These are phyloP conservation scores for Nomada flava DNA, from an alignment of 2,888 invertebrate species.

Conservation along the genomic window DNA sequence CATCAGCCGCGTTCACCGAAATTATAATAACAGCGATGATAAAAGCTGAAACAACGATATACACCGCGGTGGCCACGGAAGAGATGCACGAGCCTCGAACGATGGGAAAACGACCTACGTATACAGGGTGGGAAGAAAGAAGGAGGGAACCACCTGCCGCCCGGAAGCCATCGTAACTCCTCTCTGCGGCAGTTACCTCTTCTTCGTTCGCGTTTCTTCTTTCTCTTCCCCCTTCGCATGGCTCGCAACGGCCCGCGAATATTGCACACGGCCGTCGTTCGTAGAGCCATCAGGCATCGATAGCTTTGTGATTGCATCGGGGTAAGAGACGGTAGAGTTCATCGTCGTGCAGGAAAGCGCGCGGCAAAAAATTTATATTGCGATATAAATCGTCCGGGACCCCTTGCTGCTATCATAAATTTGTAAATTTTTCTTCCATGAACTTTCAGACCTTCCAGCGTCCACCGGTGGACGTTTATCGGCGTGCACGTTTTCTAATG, in stretches of 20 bases:
- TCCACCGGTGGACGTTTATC: not conserved
- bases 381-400: conserved; percentile 47
- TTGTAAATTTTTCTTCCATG: conserved; percentile 27
- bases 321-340: conserved; percentile 36
- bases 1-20: conserved; percentile 74
- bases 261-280: conserved; percentile 36
- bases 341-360: conserved; percentile 6
- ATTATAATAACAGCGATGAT: conserved; percentile 80
- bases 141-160: conserved; percentile 70
- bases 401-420: conserved; percentile 50
- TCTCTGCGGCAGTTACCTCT: conserved; percentile 28
- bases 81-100: conserved; percentile 36
- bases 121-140: conserved; percentile 9
- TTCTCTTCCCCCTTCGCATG: conserved; percentile 31
- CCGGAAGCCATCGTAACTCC: conserved; percentile 65
- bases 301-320: conserved; percentile 67
- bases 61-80: conserved; percentile 36
- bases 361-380: conserved; percentile 56
- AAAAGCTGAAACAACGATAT: conserved; percentile 66
- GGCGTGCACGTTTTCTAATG: not conserved
- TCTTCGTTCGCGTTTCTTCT: conserved; percentile 46
- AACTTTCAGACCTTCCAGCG: not conserved
- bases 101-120: conserved; percentile 54
- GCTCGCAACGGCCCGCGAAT: conserved; percentile 34
- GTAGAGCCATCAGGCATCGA: conserved; percentile 64